Base-by-base conservation (phyloP, 2,113 vertebrate species). In the Phrynosoma blainvillii region DNA sequence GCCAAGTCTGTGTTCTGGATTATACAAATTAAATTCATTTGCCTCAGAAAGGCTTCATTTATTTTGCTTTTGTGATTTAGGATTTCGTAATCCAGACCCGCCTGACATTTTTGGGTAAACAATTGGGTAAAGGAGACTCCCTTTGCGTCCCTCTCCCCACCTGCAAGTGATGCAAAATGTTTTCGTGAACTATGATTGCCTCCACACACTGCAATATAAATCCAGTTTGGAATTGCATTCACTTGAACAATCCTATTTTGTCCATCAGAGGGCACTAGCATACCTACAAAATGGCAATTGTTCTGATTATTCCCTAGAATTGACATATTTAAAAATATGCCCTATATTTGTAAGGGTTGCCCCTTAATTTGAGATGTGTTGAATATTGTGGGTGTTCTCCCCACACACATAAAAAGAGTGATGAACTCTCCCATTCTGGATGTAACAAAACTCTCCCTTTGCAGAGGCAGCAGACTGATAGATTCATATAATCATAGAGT, bases 201-300 rank as follows among this genome's bases (percentile, higher is more conserved):
- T 40, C 32, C 76, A 78, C 23, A 27, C 47, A 47, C 42, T 77
- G 11, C 47, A 47, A 47, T 47, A 47, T 78, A 78, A 47, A 62
- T 62, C 59, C 59, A 10, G n/a, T 36, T 18, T 36, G 12, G 27
- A 36, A 59, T 14, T 16, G 56, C n/a, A 84, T 25, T 20, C 54
- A 23, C 23, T 76, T 42, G n/a, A 21, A 36, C 12, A 27, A 86
- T 56, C 84, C 11, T 68, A 36, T 21, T 62, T 86, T 42, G 27
- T 6, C 86, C 86, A 81, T 47, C 52, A 82, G 86, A 81, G 70
- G 86, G 86, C 86, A 74, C 36, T 42, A 74, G 52, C 52, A 59
- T 27, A 74, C 25, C 14, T 73, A 36, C 27, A 71, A 47, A 86
- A 52, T n/a, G 7, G 21, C 11, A 36, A 82, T 27, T 27, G 75